phyloP scores from a whole-genome alignment of 2,113 vertebrate species.

The Oceanodroma tethys region DNA sequence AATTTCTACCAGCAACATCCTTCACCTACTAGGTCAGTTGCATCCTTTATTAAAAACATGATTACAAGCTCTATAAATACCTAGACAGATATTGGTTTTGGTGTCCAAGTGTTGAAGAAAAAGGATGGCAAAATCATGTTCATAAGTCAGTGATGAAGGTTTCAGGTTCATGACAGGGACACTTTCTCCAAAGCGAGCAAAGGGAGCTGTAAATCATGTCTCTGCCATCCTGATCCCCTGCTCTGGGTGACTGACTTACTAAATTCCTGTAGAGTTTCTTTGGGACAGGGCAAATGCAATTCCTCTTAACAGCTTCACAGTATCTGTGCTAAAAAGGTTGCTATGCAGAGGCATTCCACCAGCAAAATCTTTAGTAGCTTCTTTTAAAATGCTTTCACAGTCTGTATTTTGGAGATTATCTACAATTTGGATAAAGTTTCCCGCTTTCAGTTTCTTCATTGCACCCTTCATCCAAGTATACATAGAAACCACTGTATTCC shows the following conservation, averaged over 20 bases:
- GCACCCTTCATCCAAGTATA: neutral
- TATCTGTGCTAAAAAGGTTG: neutral
- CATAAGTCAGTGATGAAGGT: neutral
- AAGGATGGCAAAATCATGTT: neutral
- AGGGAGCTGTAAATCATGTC: neutral
- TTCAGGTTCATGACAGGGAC: neutral
- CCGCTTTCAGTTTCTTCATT: neutral
- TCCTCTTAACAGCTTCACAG: neutral
- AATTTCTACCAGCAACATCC: neutral
- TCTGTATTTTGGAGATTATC: neutral
- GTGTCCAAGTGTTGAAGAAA: neutral
- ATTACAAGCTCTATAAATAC: neutral
- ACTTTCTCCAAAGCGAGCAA: accelerated
- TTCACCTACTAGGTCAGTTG: neutral
- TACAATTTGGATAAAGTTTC: neutral
- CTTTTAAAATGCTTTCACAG: neutral
- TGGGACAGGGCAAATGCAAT: neutral
- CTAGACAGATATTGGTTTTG: neutral
- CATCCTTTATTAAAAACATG: neutral
- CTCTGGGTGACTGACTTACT: neutral
- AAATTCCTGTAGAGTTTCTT: neutral
- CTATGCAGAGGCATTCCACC: neutral
- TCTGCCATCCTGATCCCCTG: neutral
- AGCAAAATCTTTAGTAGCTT: neutral
- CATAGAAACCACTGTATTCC: neutral